Conservation (phyloP, 1,140 invertebrate genomes). For the Nephila pilipes region DNA sequence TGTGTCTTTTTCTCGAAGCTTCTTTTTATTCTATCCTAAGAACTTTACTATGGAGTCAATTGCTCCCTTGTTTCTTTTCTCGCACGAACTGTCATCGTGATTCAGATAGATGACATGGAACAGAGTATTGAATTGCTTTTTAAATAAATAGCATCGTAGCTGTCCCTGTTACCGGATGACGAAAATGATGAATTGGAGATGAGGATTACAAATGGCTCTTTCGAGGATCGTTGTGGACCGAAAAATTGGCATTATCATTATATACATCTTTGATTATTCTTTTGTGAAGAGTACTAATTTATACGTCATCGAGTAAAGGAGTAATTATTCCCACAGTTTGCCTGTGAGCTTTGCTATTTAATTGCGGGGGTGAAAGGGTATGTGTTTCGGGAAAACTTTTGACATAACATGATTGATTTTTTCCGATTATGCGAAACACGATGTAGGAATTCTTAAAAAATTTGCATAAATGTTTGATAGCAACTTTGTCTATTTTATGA, state of each 20-base stretch:
- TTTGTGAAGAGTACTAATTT: background rate
- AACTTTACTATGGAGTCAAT: background rate
- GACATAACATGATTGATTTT: background rate
- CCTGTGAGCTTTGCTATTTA: background rate
- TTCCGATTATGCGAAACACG: background rate
- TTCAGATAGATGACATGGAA: background rate
- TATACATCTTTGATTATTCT: background rate
- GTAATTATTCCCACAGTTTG: background rate
- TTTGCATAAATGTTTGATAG: background rate
- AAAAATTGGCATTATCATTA: slow-evolving; percentile 18
- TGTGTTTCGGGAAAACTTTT: slow-evolving; percentile 25
- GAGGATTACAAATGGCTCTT: background rate
- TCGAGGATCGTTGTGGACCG: background rate
- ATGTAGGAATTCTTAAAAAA: no score
- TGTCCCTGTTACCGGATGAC: background rate
- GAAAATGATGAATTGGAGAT: background rate
- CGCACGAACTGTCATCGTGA: no score
- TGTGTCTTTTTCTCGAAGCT: background rate
- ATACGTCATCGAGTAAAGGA: background rate
- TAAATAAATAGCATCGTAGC: background rate
- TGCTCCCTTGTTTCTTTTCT: background rate
- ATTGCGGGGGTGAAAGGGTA: slow-evolving; percentile 15
- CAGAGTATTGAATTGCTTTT: slow-evolving; percentile 20
- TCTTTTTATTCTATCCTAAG: background rate
- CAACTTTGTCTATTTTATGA: background rate